Conservation (phyloP, 2,797 vertebrate species). For the Malacoraja senta region DNA sequence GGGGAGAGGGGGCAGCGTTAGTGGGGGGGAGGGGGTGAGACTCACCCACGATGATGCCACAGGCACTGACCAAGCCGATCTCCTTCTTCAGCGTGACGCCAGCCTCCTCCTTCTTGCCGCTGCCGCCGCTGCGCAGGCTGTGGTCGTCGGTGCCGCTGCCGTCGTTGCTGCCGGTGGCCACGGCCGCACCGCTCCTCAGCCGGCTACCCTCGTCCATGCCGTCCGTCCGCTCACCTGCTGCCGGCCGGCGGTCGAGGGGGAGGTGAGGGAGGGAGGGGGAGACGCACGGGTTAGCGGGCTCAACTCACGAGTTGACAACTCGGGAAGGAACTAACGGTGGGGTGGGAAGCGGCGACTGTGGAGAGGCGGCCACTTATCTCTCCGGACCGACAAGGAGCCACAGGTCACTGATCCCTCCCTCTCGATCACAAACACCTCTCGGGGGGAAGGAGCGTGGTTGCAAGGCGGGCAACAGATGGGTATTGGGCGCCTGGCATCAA, state of each 20-base stretch:
- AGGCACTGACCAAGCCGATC: constrained; percentile 82
- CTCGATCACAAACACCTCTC: too few relatives aligned
- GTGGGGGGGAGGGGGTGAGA: neutral
- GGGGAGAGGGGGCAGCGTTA: too few relatives aligned
- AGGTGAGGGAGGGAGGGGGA: neutral
- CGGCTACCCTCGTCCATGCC: constrained; percentile 75
- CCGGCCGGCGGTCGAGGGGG: neutral
- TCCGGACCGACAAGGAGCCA: too few relatives aligned
- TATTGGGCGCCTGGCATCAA: too few relatives aligned
- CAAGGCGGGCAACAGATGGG: too few relatives aligned
- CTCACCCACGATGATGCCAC: constrained; percentile 89
- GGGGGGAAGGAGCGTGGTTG: too few relatives aligned
- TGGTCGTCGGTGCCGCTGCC: constrained; percentile 50
- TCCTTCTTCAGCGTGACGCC: constrained; percentile 83
- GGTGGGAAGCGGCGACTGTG: too few relatives aligned
- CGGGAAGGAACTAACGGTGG: too few relatives aligned
- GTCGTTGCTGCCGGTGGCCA: constrained; percentile 54
- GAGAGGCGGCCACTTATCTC: too few relatives aligned
- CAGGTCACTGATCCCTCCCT: too few relatives aligned
- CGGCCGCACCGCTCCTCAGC: constrained; percentile 52
- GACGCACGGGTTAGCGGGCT: too few relatives aligned
- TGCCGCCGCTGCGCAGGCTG: constrained; percentile 47
- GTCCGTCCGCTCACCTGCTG: constrained; percentile 1
- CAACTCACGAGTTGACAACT: too few relatives aligned
- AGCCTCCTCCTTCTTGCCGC: constrained; percentile 40